Conservation (phyloP, 1,140 invertebrate species). For the Cryptotermes secundus region DNA sequence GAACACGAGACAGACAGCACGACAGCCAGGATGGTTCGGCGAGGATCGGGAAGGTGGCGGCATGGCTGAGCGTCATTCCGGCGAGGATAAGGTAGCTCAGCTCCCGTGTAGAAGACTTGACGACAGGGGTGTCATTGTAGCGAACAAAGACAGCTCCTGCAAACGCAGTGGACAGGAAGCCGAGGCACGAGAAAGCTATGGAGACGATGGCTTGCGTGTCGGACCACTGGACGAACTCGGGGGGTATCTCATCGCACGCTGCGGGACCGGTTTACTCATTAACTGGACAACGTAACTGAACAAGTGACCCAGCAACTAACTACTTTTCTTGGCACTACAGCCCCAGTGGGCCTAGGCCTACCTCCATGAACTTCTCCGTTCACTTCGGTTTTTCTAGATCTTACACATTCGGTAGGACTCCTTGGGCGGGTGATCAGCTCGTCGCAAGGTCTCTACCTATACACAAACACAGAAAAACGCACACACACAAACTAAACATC, state of each 20-base stretch:
- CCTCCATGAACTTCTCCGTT: too few relatives aligned
- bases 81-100: conserved; percentile 69
- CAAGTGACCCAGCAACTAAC: neutral
- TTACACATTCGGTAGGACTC: too few relatives aligned
- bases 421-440: too few relatives aligned
- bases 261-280: conserved; percentile 24
- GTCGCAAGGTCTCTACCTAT: too few relatives aligned
- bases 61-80: conserved; percentile 55
- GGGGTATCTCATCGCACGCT: conserved; percentile 59
- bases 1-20: conserved; percentile 66
- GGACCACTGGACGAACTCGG: conserved; percentile 59
- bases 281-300: too few relatives aligned
- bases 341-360: too few relatives aligned
- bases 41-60: conserved; percentile 67
- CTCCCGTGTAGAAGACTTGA: conserved; percentile 67
- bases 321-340: too few relatives aligned
- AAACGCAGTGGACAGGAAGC: conserved; percentile 61
- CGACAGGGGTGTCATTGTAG: conserved; percentile 66
- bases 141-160: conserved; percentile 61
- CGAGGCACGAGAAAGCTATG: conserved; percentile 59
- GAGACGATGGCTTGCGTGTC: conserved; percentile 60
- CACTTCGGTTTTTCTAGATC: too few relatives aligned
- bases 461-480: too few relatives aligned
- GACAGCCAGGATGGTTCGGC: conserved; percentile 65
- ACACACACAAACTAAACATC: too few relatives aligned